A percentile compares a stretch with the other conserved stretches of the same genome.
These are phyloP conservation scores for Emydocephalus ijimae DNA, from an alignment of 2,113 vertebrate genomes.

Conservation along the genomic window DNA sequence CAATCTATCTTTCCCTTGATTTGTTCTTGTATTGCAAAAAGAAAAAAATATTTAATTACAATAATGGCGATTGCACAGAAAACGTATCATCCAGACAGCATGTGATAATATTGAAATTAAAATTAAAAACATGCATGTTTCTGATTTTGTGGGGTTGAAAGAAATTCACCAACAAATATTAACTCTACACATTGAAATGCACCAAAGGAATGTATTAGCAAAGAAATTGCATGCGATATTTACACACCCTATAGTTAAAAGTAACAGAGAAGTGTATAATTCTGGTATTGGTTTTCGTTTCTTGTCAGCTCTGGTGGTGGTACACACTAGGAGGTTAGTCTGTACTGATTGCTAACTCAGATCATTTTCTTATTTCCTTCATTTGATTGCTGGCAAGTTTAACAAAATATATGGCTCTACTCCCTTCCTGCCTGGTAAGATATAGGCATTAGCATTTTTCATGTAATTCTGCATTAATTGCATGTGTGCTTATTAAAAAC, in stretches of 20 bases:
- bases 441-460: conserved; percentile 41
- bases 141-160: conserved; percentile 8
- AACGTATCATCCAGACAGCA: conserved; percentile 49
- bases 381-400: conserved; percentile 90
- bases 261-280: conserved; percentile 53
- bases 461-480: conserved; percentile 55
- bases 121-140: conserved; percentile 30
- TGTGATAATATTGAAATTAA: conserved; percentile 29
- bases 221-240: conserved; percentile 53
- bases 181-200: conserved; percentile 35
- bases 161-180: conserved; percentile 3
- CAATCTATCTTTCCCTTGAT: not conserved
- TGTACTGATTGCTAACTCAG: conserved; percentile 81
- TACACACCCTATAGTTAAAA: conserved; percentile 39
- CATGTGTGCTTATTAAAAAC: conserved; percentile 60
- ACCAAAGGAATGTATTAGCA: conserved; percentile 45
- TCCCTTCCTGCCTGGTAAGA: conserved; percentile 93
- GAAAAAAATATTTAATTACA: conserved; percentile 5
- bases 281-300: conserved; percentile 64
- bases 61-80: conserved; percentile 9
- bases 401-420: conserved; percentile 88
- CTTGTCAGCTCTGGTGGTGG: conserved; percentile 73
- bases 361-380: conserved; percentile 87
- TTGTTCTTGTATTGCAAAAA: conserved; percentile 19
- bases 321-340: conserved; percentile 70